Evolutionary conservation across 2,888 invertebrate genomes (phyloP).

Genomic region (Morinoia aosen): DNA sequence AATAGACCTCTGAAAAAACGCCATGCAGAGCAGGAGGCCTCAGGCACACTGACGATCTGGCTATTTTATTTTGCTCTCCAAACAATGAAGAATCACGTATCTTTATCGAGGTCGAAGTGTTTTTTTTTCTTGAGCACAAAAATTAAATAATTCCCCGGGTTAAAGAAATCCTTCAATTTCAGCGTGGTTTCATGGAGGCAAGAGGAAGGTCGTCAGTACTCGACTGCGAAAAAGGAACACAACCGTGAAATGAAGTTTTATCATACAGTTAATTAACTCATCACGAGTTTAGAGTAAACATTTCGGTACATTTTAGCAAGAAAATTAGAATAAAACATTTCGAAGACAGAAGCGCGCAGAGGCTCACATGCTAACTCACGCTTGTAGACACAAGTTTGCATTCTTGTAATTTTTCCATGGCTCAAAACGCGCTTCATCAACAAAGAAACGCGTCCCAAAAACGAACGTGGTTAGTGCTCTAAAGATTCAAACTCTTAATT

Average conservation of each 20-base stretch:
- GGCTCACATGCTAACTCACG: neutral
- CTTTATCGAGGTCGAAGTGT: neutral
- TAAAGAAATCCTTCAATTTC: neutral
- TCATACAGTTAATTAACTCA: neutral
- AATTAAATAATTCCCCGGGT: neutral
- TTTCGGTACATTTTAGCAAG: neutral
- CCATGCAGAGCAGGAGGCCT: neutral
- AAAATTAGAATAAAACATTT: neutral
- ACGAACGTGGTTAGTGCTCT: neutral
- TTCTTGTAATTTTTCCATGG: neutral
- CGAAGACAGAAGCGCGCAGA: neutral
- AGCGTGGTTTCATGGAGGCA: neutral
- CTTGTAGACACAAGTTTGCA: neutral
- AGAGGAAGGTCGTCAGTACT: neutral
- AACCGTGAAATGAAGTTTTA: neutral
- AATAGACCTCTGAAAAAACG: neutral
- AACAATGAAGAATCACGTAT: neutral
- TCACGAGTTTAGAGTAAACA: neutral
- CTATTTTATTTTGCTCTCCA: neutral
- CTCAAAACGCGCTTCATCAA: neutral
- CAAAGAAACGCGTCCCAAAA: neutral
- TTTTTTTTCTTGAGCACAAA: neutral
- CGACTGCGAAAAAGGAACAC: neutral
- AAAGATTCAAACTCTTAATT: neutral
- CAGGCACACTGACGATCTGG: neutral